Evolutionary conservation across 2,113 vertebrate genomes (phyloP).

Genomic region (Clarias batrachus): DNA sequence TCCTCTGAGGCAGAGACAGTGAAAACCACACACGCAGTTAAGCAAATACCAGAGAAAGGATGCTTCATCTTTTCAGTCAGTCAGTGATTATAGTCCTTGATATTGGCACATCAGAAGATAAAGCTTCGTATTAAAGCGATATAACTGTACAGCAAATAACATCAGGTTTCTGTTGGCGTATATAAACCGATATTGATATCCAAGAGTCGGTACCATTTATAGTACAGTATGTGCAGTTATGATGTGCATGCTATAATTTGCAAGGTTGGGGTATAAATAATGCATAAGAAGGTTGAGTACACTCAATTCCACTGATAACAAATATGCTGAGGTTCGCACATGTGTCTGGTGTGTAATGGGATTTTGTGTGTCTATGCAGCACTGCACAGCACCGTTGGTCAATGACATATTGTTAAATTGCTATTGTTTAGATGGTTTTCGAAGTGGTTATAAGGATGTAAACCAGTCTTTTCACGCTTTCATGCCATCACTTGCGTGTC

Average conservation of each 20-base stretch:
- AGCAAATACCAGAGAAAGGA: not conserved
- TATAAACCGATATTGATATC: not conserved
- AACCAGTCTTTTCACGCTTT: not conserved
- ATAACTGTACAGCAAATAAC: not conserved
- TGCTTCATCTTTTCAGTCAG: not conserved
- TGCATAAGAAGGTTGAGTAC: not conserved
- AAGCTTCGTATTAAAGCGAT: not conserved
- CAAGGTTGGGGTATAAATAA: not conserved
- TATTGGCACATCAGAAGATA: not conserved
- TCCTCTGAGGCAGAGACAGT: not conserved
- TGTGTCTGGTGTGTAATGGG: not conserved
- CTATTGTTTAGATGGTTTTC: not conserved
- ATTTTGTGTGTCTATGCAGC: not conserved
- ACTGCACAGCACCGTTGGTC: not conserved
- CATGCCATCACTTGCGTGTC: not conserved
- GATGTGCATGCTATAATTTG: not conserved
- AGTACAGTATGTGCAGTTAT: not conserved
- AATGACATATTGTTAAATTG: not conserved
- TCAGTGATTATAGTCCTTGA: not conserved
- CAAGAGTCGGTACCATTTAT: not conserved
- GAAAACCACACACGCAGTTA: not conserved
- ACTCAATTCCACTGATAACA: constrained; percentile 17
- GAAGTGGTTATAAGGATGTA: not conserved
- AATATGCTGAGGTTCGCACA: constrained; percentile 5
- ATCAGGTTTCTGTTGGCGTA: not conserved